Conservation (phyloP, 2,797 vertebrate species). For the Antrozous pallidus region DNA sequence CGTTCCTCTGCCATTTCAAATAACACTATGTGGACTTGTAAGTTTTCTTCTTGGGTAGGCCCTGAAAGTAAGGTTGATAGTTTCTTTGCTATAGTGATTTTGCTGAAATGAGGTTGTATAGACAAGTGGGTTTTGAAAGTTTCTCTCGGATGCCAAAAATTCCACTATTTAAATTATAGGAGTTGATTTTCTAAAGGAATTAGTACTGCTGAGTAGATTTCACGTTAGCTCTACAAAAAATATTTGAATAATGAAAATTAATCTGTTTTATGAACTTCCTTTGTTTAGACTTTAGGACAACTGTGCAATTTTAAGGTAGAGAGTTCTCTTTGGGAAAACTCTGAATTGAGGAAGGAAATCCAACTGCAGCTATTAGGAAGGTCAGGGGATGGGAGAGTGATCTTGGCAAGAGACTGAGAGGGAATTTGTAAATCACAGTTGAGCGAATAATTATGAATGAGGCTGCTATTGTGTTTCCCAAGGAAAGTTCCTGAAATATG, state of each 20-base stretch:
- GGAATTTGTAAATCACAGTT: conserved; percentile 47
- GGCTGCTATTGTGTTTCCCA: conserved; percentile 57
- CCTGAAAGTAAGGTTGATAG: not conserved
- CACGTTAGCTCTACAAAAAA: conserved; percentile 11
- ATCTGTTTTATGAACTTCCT: conserved; percentile 32
- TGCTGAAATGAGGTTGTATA: not conserved
- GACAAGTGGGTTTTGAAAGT: not conserved
- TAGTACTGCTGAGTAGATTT: not conserved
- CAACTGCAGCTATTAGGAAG: conserved; percentile 13
- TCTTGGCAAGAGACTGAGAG: conserved; percentile 54
- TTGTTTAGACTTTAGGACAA: conserved; percentile 26
- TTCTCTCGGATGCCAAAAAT: not conserved
- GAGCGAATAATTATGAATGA: conserved; percentile 64
- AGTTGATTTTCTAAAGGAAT: not conserved
- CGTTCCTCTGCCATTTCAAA: not conserved
- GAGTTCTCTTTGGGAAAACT: conserved; percentile 31
- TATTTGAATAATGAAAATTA: conserved; percentile 37
- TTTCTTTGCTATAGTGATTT: not conserved
- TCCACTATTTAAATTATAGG: conserved; percentile 9
- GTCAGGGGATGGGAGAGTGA: conserved; percentile 13
- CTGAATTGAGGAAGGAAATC: conserved; percentile 25
- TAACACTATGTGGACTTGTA: not conserved
- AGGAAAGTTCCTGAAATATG: conserved; percentile 59
- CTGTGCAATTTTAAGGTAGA: not conserved
- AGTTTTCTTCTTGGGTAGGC: not conserved